phyloP scores from a whole-genome alignment of 2,888 invertebrate genomes.

The Dryococelus australis region DNA sequence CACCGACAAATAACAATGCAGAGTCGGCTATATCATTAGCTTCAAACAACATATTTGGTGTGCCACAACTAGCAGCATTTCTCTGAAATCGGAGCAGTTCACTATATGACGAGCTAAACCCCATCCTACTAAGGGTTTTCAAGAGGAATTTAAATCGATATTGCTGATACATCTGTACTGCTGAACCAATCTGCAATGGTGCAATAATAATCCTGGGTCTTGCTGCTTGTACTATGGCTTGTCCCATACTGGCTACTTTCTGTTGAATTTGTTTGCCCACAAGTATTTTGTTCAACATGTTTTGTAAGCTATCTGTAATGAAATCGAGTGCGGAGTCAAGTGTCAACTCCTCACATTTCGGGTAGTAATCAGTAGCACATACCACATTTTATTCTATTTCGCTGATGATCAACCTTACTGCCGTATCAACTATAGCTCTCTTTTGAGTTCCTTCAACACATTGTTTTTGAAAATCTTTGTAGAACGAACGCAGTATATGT shows the following conservation, averaged over 20 bases:
- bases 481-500: neutral
- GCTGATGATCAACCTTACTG: too few species aligned
- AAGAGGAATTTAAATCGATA: constrained; percentile 21
- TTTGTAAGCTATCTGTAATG: neutral
- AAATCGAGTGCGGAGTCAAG: neutral
- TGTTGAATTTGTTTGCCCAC: neutral
- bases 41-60: neutral
- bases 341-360: neutral
- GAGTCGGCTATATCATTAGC: neutral
- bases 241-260: neutral
- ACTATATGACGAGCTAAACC: neutral
- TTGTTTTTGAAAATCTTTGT: neutral
- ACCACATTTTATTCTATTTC: neutral
- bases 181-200: constrained; percentile 20
- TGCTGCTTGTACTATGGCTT: constrained; percentile 18
- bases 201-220: neutral
- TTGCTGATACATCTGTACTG: constrained; percentile 16
- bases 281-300: neutral
- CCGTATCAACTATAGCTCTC: too few species aligned
- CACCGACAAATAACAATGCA: neutral
- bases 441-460: too few species aligned
- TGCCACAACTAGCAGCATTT: neutral
- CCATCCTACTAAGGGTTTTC: neutral
- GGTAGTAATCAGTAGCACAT: neutral
- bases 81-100: constrained; percentile 10